phyloP scores from a whole-genome alignment of 2,113 vertebrate species.

The Spheniscus mendiculus region DNA sequence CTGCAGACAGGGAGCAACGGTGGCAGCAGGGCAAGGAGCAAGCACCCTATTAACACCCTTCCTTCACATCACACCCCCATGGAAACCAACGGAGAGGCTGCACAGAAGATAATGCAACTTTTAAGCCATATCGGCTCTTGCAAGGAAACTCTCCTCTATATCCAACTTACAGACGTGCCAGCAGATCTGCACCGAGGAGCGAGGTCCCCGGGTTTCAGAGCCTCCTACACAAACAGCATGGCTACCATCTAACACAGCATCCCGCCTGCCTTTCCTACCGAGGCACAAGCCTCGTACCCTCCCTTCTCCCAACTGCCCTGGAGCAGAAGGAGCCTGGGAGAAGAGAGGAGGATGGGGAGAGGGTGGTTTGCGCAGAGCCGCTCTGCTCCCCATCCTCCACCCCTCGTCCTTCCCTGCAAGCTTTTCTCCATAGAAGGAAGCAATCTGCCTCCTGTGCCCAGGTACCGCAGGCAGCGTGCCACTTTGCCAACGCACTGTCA shows the following conservation, averaged over 20 bases:
- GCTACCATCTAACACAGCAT: not conserved
- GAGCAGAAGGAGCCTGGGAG: not conserved
- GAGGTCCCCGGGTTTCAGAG: rapidly evolving
- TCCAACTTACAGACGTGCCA: not conserved
- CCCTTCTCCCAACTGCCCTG: not conserved
- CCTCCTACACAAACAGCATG: not conserved
- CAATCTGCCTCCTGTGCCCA: not conserved
- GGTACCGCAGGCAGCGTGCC: not conserved
- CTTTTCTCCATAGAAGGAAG: not conserved
- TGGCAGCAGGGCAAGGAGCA: not conserved
- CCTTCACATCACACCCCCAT: rapidly evolving
- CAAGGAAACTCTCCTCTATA: not conserved
- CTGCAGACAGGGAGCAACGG: not conserved
- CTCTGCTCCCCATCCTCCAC: not conserved
- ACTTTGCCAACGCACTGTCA: constrained; percentile 25
- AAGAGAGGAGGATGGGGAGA: not conserved
- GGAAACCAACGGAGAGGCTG: not conserved
- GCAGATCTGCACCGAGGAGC: rapidly evolving
- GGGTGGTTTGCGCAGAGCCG: rapidly evolving
- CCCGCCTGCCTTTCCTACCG: not conserved
- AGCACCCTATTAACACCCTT: rapidly evolving
- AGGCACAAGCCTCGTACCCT: rapidly evolving
- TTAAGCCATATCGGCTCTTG: rapidly evolving
- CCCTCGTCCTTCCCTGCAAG: not conserved
- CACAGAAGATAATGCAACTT: not conserved